These are phyloP conservation scores for Eudemis profundana DNA, from an alignment of 2,888 invertebrate species.

Conservation along the genomic window DNA sequence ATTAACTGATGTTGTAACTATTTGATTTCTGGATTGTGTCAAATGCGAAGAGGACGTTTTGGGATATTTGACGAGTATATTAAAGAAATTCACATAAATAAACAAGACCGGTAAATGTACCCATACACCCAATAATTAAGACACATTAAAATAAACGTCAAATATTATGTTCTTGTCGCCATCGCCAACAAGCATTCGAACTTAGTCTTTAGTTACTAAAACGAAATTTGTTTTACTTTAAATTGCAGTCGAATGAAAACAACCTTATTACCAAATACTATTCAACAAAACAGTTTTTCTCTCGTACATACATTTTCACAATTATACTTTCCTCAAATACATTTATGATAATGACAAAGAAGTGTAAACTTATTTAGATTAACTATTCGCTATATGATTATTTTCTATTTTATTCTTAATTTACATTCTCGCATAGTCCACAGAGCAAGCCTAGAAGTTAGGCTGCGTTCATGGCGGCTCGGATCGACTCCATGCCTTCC, in stretches of 20 bases:
- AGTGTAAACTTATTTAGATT: slow-evolving; percentile 27
- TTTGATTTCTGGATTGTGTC: not conserved
- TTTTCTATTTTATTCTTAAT: slow-evolving; percentile 21
- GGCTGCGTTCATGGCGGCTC: slow-evolving; percentile 50
- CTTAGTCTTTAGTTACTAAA: slow-evolving; percentile 1
- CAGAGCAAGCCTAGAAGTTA: not conserved
- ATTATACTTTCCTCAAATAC: slow-evolving; percentile 18
- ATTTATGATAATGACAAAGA: slow-evolving; percentile 13
- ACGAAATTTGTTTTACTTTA: not conserved
- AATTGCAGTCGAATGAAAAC: slow-evolving; percentile 21
- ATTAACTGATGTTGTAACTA: not conserved
- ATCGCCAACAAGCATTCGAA: slow-evolving; percentile 11
- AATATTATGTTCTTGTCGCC: not conserved
- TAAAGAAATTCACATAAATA: not conserved
- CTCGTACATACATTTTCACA: slow-evolving; percentile 4
- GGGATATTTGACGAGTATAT: not conserved
- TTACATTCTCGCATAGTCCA: slow-evolving; percentile 12
- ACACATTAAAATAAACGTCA: not conserved
- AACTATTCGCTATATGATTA: slow-evolving; percentile 17
- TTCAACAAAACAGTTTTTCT: slow-evolving; percentile 15
- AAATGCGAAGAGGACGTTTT: not conserved
- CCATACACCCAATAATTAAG: slow-evolving; percentile 2
- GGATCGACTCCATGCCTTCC: slow-evolving; percentile 87
- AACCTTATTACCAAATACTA: slow-evolving; percentile 13
- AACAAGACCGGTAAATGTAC: slow-evolving; percentile 1